Conservation (phyloP, 2,797 vertebrate genomes). For the Neoniphon sammara region DNA sequence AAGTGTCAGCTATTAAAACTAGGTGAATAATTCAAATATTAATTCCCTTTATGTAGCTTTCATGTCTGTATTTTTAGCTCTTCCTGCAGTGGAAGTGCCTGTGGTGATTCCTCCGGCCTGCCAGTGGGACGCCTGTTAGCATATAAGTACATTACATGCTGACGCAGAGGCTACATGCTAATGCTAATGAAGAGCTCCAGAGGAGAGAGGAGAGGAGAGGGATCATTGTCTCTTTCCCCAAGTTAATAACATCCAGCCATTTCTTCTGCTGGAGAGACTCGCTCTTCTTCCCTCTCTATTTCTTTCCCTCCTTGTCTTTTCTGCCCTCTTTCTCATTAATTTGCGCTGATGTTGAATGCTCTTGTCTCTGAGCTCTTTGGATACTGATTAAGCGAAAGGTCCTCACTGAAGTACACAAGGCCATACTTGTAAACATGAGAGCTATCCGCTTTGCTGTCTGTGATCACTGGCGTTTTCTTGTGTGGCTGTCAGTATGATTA, state of each 20-base stretch:
- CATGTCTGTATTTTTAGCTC: slow-evolving; percentile 32
- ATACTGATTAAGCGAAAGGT: background rate
- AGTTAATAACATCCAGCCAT: background rate
- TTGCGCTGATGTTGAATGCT: background rate
- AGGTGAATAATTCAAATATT: slow-evolving; percentile 37
- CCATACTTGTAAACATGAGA: background rate
- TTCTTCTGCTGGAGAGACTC: slow-evolving; percentile 11
- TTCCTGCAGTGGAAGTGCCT: slow-evolving; percentile 81
- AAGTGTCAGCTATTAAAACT: slow-evolving; percentile 24
- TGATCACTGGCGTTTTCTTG: background rate
- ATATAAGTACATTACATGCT: slow-evolving; percentile 82
- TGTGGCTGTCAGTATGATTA: background rate
- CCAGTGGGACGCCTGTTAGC: slow-evolving; percentile 81
- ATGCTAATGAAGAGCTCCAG: slow-evolving; percentile 65
- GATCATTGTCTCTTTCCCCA: too few species aligned
- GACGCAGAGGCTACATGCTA: slow-evolving; percentile 78
- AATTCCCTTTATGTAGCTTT: slow-evolving; percentile 36
- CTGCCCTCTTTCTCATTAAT: background rate
- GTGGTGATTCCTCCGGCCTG: slow-evolving; percentile 75
- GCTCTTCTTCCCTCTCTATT: background rate
- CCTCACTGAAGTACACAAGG: background rate
- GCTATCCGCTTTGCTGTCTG: background rate
- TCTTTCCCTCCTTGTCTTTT: background rate
- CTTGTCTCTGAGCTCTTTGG: background rate
- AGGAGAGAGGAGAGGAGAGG: slow-evolving; percentile 6